Conservation (phyloP, 2,888 invertebrate species). For the Clostera curtula region DNA sequence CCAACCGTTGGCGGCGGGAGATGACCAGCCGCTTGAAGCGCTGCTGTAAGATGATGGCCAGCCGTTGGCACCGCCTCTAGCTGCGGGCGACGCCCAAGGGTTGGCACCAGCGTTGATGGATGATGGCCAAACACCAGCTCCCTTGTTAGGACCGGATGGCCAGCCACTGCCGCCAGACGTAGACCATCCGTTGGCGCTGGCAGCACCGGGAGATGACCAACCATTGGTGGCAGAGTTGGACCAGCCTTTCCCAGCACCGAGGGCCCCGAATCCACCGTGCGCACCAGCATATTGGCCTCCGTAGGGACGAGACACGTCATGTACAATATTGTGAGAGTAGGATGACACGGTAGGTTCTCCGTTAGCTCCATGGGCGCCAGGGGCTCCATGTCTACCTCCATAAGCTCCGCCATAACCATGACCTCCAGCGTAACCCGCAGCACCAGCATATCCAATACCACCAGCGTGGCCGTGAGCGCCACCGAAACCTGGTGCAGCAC, state of each 20-base stretch:
- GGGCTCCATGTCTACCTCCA: too few relatives aligned
- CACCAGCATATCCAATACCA: too few relatives aligned
- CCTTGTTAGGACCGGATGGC: background rate
- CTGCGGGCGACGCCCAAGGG: background rate
- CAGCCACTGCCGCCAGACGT: background rate
- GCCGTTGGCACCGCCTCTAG: background rate
- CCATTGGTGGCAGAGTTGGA: background rate
- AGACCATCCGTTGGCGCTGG: background rate
- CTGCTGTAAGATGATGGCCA: background rate
- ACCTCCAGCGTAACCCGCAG: too few relatives aligned
- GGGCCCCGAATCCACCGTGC: background rate
- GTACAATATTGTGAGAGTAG: background rate
- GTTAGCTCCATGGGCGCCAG: background rate
- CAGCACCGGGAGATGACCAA: background rate
- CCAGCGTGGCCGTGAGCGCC: too few relatives aligned
- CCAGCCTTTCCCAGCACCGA: background rate
- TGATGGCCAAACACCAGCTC: background rate
- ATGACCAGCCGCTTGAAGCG: background rate
- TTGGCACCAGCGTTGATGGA: background rate
- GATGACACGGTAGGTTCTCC: background rate
- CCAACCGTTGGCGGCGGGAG: background rate
- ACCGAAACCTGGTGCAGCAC: too few relatives aligned
- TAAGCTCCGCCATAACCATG: too few relatives aligned
- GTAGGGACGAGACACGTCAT: background rate
- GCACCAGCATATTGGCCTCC: background rate